Evolutionary conservation across 2,797 vertebrate genomes (phyloP), one percentile per base, ranked within the genome.

Genomic region (Sebastes matsubarae): DNA sequence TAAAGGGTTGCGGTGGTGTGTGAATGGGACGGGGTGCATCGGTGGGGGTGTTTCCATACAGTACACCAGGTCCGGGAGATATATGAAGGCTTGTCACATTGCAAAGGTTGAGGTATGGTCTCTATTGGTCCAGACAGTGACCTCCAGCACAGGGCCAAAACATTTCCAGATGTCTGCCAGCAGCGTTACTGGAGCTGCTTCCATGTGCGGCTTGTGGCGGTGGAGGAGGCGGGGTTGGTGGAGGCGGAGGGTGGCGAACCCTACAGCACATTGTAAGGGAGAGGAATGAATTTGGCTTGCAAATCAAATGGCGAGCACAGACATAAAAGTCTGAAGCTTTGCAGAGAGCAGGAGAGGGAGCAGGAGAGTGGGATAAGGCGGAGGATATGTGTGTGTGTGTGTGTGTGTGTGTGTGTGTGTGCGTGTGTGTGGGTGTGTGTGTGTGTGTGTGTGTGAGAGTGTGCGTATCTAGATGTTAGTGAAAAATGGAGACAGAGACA

Each of bases 121-220:
- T 91, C 82, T 90, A 94, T 93, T 93, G 93, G 92, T 88, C 81
- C 84, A 93, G 92, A 94, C 93, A 93, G 79, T 92, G 92, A 93
- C 92, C 93, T 93, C 89, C 90, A 92, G 86, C 71, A 22, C 75
- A 16, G 87, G 77, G 69, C 91, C 86, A 87, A 93, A 95, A 57
- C 90, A 91, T 80, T 94, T 94, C 94, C 94, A 95, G 94, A 95
- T 95, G 93, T 92, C 90, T 93, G 93, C 91, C 93, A 93, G 55
- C 88, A 84, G 82, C 70, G 60, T 83, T 86, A 81, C 88, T 79
- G 73, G 79, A 87, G 88, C 87, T 50, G 83, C 77, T 75, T 79
- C 77, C 67, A 80, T 83, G 71, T 82, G 85, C 42, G 70, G 74
- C 64, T 74, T 54, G 32, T 50, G 76, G 32, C 6, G 18, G 52